Evolutionary conservation across 2,888 invertebrate genomes (phyloP), one percentile per base, ranked within the genome.

Genomic region (Blastobasis lacticolella): DNA sequence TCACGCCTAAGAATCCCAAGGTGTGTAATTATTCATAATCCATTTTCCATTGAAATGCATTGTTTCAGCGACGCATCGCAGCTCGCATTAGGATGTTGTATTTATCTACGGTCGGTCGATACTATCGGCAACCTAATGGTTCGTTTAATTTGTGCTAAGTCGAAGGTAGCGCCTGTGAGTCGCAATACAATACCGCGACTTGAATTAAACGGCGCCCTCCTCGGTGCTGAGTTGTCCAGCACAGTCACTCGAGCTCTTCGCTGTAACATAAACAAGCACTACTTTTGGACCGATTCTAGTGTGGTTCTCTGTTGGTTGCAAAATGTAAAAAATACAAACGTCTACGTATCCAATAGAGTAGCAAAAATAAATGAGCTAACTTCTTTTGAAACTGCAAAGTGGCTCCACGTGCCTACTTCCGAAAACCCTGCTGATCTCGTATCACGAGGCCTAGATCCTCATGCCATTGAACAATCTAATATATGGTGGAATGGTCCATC

Each of bases 141-240:
- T 1, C 38, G 43, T 5, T 46, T 57, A 36, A 10, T 58, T 6
- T 48, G 42, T 10, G 51, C 49, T 4, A 49, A 54, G 37, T 46
- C 46, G 37, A 38, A 46, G 7, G 55, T 57, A 1, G 54, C 57
- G 2, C 57, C 57, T 4, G 8, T 57, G 5, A 56, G 53, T 40
- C 45, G 50, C 4, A 50, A 41, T 4, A 60, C 57, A 9, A 51
- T 58, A 10, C 60, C 60, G 2, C 48, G 60, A 5, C 42, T 58
- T 10, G 60, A 60, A 48, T 42, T 60, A 4, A 55, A 55, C 38
- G 55, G 46, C 3, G 57, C 60, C 8, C 38, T 57, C 5, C 37
- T 60, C 9, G 52, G n/a, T 37, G 43, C 49, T 9, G 43, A 38
- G 6, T 6, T 44, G n/a, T 7, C 9, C 7, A 7, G 37, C 7